Base-by-base conservation (phyloP, 1,140 invertebrate species). In the Drosophila sulfurigaster region DNA sequence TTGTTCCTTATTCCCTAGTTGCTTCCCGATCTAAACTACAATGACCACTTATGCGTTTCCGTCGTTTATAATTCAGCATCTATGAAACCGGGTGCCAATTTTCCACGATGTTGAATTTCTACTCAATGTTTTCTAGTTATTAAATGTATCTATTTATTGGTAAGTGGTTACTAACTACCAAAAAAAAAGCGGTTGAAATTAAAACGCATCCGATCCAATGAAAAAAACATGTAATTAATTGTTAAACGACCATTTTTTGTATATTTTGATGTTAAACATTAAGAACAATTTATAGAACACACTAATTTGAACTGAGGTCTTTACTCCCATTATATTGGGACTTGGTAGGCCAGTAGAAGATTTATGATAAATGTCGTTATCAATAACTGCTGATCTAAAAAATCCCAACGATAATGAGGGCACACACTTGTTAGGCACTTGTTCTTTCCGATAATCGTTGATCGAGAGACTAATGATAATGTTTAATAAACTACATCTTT, bases 51-150 rank as follows among this genome's bases (percentile, higher is more conserved):
- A 35, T 95, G 93, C 7, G 93, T 95, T 4, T 94, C 95, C 71
- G 94, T 94, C 0, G 94, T 95, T 1, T 94, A 94, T 83, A 96
- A 95, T 45, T 86, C 82, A 73, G 95, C 94, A 1, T 68, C 86
- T 8, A 64, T 87, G 38, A 49, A 45, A n/a, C n/a, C 20, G n/a
- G 54, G 63, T 28, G 43, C 46, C 1, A 38, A 65, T 13, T 86
- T 86, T 15, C 75, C 82, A 11, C 28, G 49, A 1, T 20, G 13
- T 15, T 67, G 46, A 25, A 16, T 63, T 1, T 16, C n/a, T 43
- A 43, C 35, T 38, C 8, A 38, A 7, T 10, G 7, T 38, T 38
- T 38, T 10, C 5, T 32, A 32, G 30, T 32, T 32, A 32, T 32
- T 5, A 32, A 5, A 32, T 5, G 1, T 32, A 32, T 32, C 5